These are phyloP conservation scores for Hylaea fasciaria DNA, from an alignment of 2,888 invertebrate species.

Conservation along the genomic window DNA sequence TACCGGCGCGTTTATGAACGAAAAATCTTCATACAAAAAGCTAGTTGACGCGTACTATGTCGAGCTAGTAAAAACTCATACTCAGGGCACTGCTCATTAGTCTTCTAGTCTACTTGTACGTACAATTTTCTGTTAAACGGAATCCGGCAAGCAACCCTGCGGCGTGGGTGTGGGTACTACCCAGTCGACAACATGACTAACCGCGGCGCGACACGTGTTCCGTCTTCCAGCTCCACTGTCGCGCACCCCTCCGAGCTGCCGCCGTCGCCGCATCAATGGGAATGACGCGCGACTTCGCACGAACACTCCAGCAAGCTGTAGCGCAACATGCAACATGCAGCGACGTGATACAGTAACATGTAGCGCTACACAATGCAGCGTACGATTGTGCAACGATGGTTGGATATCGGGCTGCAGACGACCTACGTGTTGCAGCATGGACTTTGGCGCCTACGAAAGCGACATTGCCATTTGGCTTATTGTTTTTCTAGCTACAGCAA, in stretches of 20 bases:
- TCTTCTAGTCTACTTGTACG: no score
- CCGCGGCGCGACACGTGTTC: constrained; percentile 44
- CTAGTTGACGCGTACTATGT: no score
- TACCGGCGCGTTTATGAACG: no score
- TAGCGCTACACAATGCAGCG: not conserved
- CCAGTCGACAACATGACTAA: constrained; percentile 41
- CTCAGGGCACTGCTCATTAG: no score
- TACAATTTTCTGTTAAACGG: not conserved
- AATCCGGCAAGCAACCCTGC: constrained; percentile 44
- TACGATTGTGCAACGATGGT: not conserved
- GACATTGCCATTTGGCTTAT: not conserved
- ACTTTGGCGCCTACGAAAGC: not conserved
- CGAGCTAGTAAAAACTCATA: no score
- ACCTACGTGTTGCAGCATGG: not conserved
- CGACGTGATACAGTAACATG: not conserved
- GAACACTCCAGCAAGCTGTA: constrained; percentile 16
- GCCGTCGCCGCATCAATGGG: constrained; percentile 99
- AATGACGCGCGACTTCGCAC: constrained; percentile 88
- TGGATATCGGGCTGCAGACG: not conserved
- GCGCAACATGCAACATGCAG: not conserved
- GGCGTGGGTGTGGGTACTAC: constrained; percentile 60
- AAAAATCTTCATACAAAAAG: no score
- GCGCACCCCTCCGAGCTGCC: constrained; percentile 99
- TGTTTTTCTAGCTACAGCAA: not conserved
- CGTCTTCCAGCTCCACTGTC: constrained; percentile 94